Base-by-base conservation (phyloP, 2,113 vertebrate genomes). In the Rhadina sibilatrix region DNA sequence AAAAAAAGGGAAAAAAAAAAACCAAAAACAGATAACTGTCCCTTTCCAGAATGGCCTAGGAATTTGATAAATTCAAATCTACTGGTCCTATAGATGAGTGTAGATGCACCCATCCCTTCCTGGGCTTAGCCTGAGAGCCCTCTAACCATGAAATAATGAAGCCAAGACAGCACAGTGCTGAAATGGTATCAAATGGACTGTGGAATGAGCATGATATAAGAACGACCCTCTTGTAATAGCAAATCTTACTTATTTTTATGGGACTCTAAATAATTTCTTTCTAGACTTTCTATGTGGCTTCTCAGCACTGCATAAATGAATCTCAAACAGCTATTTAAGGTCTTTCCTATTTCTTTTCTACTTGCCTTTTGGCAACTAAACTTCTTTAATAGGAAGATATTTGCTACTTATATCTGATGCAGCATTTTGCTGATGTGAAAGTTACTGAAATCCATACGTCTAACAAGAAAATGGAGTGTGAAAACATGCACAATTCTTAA, bases 191-290 rank as follows among this genome's bases (percentile, higher is more conserved):
- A 94, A 96, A 95, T 95, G 91, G 87, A 89, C 77, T 83, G 86
- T 92, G 90, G 80, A 95, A 95, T 91, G 46, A 84, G 44, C 70
- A 95, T 94, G 89, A 87, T 13, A 42, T 52, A 91, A 92, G 61
- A 96, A 76, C 8, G 30, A 88, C 82, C 75, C 93, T 52, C 80
- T 89, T 85, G 37, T 75, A 92, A 96, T 69, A 93, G 87, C 92
- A 93, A 95, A 88, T 86, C 90, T 92, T 83, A 88, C 83, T 96
- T 93, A 88, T 90, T 95, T 94, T 94, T 93, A 96, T 89, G 44
- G n/a, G 31, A 56, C 60, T 90, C 60, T 89, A 90, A 96, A 94
- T 93, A 94, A 90, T 89, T 92, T 92, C 71, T 83, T 90, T 64
- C 64, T 85, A 54, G 63, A 70, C 12, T 77, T 90, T 61, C 80